A percentile compares a stretch with the other conserved stretches of the same genome.
These are phyloP conservation scores for Oxycera nigricornis DNA, from an alignment of 2,888 invertebrate genomes.

Conservation along the genomic window DNA sequence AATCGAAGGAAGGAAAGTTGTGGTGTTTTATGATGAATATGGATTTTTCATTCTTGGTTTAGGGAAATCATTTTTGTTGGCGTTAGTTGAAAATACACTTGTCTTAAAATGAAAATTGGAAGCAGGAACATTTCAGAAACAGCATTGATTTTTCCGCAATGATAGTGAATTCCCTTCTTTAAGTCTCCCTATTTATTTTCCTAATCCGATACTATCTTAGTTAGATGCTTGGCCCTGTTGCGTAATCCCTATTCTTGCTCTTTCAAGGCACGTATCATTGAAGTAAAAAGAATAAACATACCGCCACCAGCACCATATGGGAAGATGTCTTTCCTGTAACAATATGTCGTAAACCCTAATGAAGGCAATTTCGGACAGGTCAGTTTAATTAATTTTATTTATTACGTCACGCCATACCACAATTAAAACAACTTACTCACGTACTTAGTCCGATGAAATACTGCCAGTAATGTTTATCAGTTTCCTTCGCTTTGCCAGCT, in stretches of 20 bases:
- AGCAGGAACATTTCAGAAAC: too few relatives aligned
- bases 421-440: conserved; percentile 37
- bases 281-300: not conserved
- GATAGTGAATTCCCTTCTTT: not conserved
- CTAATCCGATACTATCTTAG: not conserved
- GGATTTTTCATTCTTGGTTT: too few relatives aligned
- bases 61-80: too few relatives aligned
- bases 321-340: conserved; percentile 26
- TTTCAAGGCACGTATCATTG: not conserved
- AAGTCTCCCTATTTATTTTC: not conserved
- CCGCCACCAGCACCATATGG: not conserved
- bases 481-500: not conserved
- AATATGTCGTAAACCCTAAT: conserved; percentile 36
- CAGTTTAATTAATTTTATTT: conserved; percentile 40
- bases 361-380: conserved; percentile 39
- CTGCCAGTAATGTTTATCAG: not conserved
- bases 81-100: too few relatives aligned
- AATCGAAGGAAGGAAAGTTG: too few relatives aligned
- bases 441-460: conserved; percentile 31
- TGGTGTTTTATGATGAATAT: too few relatives aligned
- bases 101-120: too few relatives aligned
- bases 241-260: not conserved
- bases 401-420: conserved; percentile 38
- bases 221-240: too few relatives aligned
- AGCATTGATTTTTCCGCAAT: too few relatives aligned